These are phyloP conservation scores for Philopotamus ludificatus DNA, from an alignment of 1,140 invertebrate species.

Conservation along the genomic window DNA sequence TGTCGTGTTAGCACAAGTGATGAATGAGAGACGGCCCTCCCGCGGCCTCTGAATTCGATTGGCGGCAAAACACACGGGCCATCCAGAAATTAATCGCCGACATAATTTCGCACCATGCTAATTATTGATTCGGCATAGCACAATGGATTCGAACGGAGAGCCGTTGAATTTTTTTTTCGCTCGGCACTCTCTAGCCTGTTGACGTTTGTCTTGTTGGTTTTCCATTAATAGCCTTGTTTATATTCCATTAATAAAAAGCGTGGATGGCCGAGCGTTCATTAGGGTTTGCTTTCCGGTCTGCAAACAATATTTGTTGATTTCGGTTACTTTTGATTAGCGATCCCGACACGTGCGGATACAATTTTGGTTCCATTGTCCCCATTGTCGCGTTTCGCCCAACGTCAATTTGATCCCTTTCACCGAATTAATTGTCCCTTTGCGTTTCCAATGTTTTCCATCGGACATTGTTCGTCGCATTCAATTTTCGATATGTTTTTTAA, in stretches of 20 bases:
- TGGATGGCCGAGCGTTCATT: not conserved
- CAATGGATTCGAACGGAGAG: no score
- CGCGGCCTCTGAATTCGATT: not conserved
- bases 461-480: no score
- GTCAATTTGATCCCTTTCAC: no score
- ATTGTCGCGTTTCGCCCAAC: no score
- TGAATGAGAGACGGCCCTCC: no score
- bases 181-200: no score
- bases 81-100: not conserved
- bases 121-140: not conserved
- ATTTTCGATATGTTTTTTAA: no score
- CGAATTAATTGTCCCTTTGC: no score
- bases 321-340: not conserved
- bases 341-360: not conserved
- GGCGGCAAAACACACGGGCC: conserved; percentile 3
- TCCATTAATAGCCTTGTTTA: conserved; percentile 11
- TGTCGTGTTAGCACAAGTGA: no score
- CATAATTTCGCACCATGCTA: not conserved
- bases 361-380: not conserved
- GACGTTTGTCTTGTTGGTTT: conserved; percentile 5
- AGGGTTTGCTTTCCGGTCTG: not conserved
- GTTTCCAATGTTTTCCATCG: no score
- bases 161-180: no score
- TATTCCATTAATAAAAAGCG: conserved; percentile 21
- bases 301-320: not conserved